Conservation (phyloP, 2,888 invertebrate species). For the Metacarcinus magister region DNA sequence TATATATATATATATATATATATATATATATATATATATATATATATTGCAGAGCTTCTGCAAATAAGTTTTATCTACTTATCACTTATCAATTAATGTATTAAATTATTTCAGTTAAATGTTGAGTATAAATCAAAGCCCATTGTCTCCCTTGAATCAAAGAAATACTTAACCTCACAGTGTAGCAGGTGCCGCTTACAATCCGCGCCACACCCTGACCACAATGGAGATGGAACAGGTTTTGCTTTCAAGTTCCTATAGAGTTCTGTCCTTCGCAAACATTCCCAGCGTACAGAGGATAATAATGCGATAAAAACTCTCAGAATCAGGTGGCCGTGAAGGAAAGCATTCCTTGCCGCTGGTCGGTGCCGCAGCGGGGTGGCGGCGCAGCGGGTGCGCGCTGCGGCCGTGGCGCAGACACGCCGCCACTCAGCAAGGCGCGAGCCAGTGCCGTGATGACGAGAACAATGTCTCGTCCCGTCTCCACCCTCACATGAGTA, state of each 20-base stretch:
- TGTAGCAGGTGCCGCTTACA: neutral
- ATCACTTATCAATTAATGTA: neutral
- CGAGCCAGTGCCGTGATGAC: neutral
- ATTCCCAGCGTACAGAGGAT: neutral
- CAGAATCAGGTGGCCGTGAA: neutral
- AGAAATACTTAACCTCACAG: neutral
- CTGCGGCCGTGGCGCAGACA: neutral
- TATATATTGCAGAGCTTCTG: neutral
- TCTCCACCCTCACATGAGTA: neutral
- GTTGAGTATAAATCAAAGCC: neutral
- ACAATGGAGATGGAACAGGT: neutral
- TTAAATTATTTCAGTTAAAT: no score
- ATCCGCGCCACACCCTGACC: neutral
- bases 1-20: neutral
- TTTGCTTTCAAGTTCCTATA: neutral
- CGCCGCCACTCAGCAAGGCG: neutral
- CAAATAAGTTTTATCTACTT: neutral
- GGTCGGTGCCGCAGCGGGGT: slow-evolving; percentile 36
- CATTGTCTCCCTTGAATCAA: neutral
- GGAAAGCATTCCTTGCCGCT: neutral
- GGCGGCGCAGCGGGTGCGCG: slow-evolving; percentile 20
- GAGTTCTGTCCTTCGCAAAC: neutral
- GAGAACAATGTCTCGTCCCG: neutral
- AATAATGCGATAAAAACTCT: neutral
- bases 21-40: no score